phyloP scores from a whole-genome alignment of 2,797 vertebrate genomes.

The Epinephelus awoara region DNA sequence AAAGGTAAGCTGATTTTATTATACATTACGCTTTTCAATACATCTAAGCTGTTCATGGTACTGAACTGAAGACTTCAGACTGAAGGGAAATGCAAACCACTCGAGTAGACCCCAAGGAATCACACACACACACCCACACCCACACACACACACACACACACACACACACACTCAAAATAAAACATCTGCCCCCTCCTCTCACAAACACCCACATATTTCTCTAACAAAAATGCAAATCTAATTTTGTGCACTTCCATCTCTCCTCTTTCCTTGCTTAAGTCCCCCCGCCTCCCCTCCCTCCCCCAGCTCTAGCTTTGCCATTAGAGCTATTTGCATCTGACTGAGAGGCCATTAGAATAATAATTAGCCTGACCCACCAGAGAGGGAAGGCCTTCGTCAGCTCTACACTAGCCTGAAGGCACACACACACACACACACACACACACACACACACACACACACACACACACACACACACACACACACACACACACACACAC shows the following conservation, averaged over 20 bases:
- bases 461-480: slow-evolving; percentile 26
- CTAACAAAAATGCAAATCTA: slow-evolving; percentile 77
- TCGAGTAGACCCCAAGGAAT: slow-evolving; percentile 52
- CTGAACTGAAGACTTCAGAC: slow-evolving; percentile 59
- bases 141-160: slow-evolving; percentile 39
- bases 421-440: slow-evolving; percentile 43
- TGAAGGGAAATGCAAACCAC: slow-evolving; percentile 69
- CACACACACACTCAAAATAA: slow-evolving; percentile 46
- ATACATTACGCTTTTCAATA: slow-evolving; percentile 14
- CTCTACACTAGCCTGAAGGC: slow-evolving; percentile 71
- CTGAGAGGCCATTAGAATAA: slow-evolving; percentile 89
- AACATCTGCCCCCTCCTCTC: slow-evolving; percentile 23
- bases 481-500: slow-evolving; percentile 19
- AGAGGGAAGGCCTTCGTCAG: slow-evolving; percentile 79
- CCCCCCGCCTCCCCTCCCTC: slow-evolving; percentile 28
- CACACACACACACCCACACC: slow-evolving; percentile 24
- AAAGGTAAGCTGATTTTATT: slow-evolving; percentile 16
- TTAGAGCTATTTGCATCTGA: slow-evolving; percentile 89
- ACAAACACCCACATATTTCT: slow-evolving; percentile 68
- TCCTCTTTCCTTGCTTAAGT: slow-evolving; percentile 37
- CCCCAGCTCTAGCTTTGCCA: slow-evolving; percentile 76
- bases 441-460: slow-evolving; percentile 2
- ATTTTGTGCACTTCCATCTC: slow-evolving; percentile 78
- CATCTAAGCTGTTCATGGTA: slow-evolving; percentile 41
- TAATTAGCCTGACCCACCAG: slow-evolving; percentile 88